Evolutionary conservation across 2,113 vertebrate species (phyloP).

Genomic region (Lucifuga dentata): DNA sequence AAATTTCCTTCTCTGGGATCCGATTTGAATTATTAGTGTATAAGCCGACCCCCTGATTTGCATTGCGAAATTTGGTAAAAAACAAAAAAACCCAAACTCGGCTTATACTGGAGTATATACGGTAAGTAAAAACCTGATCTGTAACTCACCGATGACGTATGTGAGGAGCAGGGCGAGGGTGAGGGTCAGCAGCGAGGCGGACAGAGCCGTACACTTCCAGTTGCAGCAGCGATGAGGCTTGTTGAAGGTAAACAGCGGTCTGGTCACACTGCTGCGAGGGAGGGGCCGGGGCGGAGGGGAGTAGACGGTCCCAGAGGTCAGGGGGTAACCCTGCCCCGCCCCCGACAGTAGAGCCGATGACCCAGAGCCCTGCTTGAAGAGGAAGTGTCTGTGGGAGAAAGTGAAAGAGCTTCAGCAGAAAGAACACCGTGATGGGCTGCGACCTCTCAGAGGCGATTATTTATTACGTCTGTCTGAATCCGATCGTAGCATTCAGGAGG

Average conservation of each 20-base stretch:
- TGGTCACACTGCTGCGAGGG: slow-evolving; percentile 93
- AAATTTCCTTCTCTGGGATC: too few species aligned
- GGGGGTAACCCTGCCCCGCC: slow-evolving; percentile 94
- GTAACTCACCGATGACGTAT: slow-evolving; percentile 97
- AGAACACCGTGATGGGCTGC: too few species aligned
- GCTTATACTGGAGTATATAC: too few species aligned
- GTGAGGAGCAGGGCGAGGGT: slow-evolving; percentile 92
- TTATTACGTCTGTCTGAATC: too few species aligned
- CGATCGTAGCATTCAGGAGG: too few species aligned
- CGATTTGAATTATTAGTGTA: too few species aligned
- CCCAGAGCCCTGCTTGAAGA: slow-evolving; percentile 97
- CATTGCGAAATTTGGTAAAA: too few species aligned
- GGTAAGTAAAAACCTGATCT: too few species aligned
- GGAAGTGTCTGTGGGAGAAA: slow-evolving; percentile 90
- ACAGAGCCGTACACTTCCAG: slow-evolving; percentile 97
- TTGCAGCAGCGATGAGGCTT: slow-evolving; percentile 98
- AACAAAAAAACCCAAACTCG: too few species aligned
- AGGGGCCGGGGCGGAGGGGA: slow-evolving; percentile 95
- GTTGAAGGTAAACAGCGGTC: slow-evolving; percentile 96
- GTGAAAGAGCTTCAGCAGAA: slow-evolving; percentile 13
- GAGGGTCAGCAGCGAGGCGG: slow-evolving; percentile 93
- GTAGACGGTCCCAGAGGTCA: slow-evolving; percentile 96
- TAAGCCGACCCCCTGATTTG: too few species aligned
- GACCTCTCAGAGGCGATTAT: too few species aligned
- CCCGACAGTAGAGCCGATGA: slow-evolving; percentile 95